A percentile compares a stretch with the other conserved stretches of the same genome.
phyloP scores from a whole-genome alignment of 2,113 vertebrate genomes.

The Crotalus horridus region DNA sequence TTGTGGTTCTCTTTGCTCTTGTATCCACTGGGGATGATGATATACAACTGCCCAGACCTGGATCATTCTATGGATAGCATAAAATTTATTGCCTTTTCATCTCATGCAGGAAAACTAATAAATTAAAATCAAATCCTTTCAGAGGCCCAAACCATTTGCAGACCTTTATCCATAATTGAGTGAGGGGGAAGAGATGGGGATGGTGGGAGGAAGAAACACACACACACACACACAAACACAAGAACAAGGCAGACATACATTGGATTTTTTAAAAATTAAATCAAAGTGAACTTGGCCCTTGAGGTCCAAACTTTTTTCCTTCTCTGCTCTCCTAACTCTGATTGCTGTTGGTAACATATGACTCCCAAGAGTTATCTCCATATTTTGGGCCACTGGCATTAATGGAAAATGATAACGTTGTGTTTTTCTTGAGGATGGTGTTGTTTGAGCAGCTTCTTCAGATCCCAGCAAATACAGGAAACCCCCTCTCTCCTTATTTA shows the following conservation, averaged over 20 bases:
- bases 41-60: not conserved
- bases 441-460: not conserved
- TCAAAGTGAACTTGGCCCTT: not conserved
- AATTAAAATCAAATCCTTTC: not conserved
- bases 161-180: not conserved
- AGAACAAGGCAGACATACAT: not conserved
- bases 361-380: not conserved
- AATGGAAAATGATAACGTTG: not conserved
- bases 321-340: not conserved
- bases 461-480: not conserved
- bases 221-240: not conserved
- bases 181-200: not conserved
- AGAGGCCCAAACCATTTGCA: not conserved
- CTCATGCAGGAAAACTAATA: not conserved
- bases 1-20: not conserved
- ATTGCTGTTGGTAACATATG: not conserved
- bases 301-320: not conserved
- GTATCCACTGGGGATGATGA: not conserved
- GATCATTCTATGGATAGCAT: not conserved
- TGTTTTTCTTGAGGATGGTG: not conserved
- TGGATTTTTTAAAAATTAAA: not conserved
- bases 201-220: not conserved
- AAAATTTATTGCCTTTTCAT: not conserved
- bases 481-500: not conserved
- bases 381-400: not conserved